Conservation (phyloP, 2,888 invertebrate species). For the Drosophila robusta region DNA sequence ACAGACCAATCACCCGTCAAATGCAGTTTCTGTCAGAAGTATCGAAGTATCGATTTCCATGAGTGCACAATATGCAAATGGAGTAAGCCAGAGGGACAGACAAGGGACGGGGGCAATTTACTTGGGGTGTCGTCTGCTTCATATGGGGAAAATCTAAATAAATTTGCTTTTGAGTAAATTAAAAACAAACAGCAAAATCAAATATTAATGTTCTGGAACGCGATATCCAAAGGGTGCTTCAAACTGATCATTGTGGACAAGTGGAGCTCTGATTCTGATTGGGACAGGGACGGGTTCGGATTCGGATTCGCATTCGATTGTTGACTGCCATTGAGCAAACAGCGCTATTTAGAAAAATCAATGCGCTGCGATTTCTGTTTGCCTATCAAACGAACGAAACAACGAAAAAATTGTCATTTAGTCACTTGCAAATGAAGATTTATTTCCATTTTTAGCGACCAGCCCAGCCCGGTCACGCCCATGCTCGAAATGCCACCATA, state of each 20-base stretch:
- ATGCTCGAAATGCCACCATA: slow-evolving; percentile 23
- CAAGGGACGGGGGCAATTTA: slow-evolving; percentile 3
- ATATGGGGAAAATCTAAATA: slow-evolving; percentile 58
- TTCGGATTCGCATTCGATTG: slow-evolving; percentile 27
- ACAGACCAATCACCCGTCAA: slow-evolving; percentile 9
- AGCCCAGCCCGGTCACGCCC: neutral
- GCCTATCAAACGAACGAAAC: slow-evolving; percentile 36
- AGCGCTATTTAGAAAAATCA: slow-evolving; percentile 66
- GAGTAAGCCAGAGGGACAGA: neutral
- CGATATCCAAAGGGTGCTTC: slow-evolving; percentile 51
- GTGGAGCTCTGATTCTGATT: slow-evolving; percentile 8
- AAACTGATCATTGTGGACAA: slow-evolving; percentile 47
- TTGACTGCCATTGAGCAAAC: slow-evolving; percentile 47
- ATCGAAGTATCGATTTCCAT: slow-evolving; percentile 61
- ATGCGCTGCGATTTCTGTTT: slow-evolving; percentile 43
- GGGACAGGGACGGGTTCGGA: slow-evolving; percentile 19
- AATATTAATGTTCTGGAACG: slow-evolving; percentile 78
- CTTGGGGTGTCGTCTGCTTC: slow-evolving; percentile 37
- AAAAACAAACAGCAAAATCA: slow-evolving; percentile 81
- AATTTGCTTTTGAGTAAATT: slow-evolving; percentile 74
- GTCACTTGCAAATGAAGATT: slow-evolving; percentile 57
- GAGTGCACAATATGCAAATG: slow-evolving; percentile 29
- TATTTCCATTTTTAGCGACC: slow-evolving; percentile 13
- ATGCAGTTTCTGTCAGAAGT: slow-evolving; percentile 41
- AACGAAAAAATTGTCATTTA: slow-evolving; percentile 62